These are phyloP conservation scores for Salpingus planirostris DNA, from an alignment of 2,888 invertebrate species.

Conservation along the genomic window DNA sequence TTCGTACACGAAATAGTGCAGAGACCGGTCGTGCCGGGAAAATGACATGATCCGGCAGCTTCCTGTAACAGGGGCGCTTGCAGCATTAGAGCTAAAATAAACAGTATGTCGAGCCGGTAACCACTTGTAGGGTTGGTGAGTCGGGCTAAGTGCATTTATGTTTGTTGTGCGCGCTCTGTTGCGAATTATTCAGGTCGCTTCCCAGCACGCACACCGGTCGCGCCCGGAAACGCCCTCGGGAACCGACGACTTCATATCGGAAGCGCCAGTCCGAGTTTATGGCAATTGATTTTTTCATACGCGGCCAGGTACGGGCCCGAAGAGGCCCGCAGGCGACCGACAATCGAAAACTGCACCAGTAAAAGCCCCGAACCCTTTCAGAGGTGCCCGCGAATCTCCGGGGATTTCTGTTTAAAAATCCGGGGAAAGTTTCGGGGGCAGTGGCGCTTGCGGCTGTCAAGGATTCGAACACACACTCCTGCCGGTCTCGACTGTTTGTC, in stretches of 20 bases:
- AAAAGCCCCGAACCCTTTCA: not conserved
- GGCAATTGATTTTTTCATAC: conserved; percentile 1
- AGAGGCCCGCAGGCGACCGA: no score
- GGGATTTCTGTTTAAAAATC: no score
- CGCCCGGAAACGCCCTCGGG: conserved; percentile 17
- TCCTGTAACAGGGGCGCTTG: no score
- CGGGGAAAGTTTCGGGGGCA: no score
- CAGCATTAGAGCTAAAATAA: no score
- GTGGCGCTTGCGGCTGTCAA: conserved; percentile 1
- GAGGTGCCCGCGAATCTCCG: not conserved
- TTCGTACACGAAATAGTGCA: no score
- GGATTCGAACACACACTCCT: conserved; percentile 4
- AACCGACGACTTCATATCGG: no score
- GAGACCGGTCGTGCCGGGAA: no score
- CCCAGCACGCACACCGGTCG: conserved; percentile 20
- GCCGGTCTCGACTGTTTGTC: conserved; percentile 1
- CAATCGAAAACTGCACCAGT: no score
- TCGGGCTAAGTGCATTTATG: conserved; percentile 4
- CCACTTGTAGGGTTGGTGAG: conserved; percentile 5
- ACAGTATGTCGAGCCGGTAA: conserved; percentile 3
- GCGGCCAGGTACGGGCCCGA: no score
- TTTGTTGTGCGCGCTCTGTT: conserved; percentile 6
- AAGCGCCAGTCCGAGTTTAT: conserved; percentile 1
- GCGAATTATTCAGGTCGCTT: conserved; percentile 21
- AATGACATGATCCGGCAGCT: no score